Conservation (phyloP, 2,113 vertebrate genomes). For the Ophthalmotilapia sp. region DNA sequence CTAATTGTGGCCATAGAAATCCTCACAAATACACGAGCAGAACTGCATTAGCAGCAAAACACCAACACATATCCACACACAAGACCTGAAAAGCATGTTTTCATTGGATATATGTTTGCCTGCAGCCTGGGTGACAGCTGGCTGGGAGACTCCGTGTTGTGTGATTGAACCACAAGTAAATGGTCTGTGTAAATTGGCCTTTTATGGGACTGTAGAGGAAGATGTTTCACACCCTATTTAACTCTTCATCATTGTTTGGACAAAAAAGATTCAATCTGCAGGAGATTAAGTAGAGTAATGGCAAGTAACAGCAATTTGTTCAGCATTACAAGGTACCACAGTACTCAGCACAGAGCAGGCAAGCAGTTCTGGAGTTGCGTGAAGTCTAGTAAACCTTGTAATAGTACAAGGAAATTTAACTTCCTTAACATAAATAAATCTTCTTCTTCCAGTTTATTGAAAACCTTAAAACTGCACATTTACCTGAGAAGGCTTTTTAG, state of each 20-base stretch:
- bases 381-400: neutral
- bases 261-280: constrained; percentile 23
- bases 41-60: neutral
- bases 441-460: neutral
- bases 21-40: neutral
- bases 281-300: constrained; percentile 26
- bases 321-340: neutral
- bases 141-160: neutral
- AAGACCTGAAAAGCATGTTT: neutral
- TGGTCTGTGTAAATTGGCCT: constrained; percentile 63
- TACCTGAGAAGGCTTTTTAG: neutral
- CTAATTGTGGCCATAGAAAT: neutral
- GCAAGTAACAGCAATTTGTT: neutral
- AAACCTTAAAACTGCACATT: neutral
- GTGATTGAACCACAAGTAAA: constrained; percentile 34
- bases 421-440: neutral
- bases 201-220: constrained; percentile 51
- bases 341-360: neutral
- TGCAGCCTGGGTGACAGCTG: constrained; percentile 48
- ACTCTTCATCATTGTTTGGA: constrained; percentile 42
- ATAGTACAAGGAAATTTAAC: neutral
- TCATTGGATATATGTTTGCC: constrained; percentile 19
- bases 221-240: constrained; percentile 65
- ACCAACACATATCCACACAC: neutral
- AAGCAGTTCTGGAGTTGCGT: neutral